These are phyloP conservation scores for Coryphaenoides rupestris DNA, from an alignment of 2,113 vertebrate species.

Conservation along the genomic window DNA sequence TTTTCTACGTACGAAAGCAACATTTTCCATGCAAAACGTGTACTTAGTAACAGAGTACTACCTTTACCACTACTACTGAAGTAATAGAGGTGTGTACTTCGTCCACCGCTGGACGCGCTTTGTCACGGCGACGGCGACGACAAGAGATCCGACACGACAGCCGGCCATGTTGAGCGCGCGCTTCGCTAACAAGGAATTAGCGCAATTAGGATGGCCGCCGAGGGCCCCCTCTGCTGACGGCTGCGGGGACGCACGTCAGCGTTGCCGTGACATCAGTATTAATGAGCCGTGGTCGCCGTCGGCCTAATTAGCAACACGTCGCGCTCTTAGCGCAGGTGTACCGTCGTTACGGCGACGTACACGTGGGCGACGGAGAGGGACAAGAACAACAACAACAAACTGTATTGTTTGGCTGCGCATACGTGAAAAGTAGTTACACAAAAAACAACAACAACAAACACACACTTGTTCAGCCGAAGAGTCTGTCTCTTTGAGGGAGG, in stretches of 20 bases:
- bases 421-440: slow-evolving; percentile 64
- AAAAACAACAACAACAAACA: too few relatives aligned
- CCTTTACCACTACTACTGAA: too few relatives aligned
- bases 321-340: slow-evolving; percentile 57
- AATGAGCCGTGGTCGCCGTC: slow-evolving; percentile 60
- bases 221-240: slow-evolving; percentile 37
- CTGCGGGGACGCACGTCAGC: slow-evolving; percentile 59
- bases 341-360: slow-evolving; percentile 56
- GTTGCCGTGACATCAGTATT: slow-evolving; percentile 46
- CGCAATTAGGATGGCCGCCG: slow-evolving; percentile 49
- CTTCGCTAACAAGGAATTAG: slow-evolving; percentile 37
- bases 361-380: slow-evolving; percentile 47
- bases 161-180: slow-evolving; percentile 1
- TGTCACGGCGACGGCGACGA: too few relatives aligned
- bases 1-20: too few relatives aligned
- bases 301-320: slow-evolving; percentile 65
- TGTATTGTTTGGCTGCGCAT: slow-evolving; percentile 44
- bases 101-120: too few relatives aligned
- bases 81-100: too few relatives aligned
- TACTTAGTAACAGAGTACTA: too few relatives aligned
- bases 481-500: too few relatives aligned
- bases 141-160: neutral
- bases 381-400: slow-evolving; percentile 45
- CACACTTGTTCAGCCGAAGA: too few relatives aligned
- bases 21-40: too few relatives aligned